Evolutionary conservation across 1,140 invertebrate species (phyloP), one percentile per base, ranked within the genome.

Genomic region (Trissolcus basalis): DNA sequence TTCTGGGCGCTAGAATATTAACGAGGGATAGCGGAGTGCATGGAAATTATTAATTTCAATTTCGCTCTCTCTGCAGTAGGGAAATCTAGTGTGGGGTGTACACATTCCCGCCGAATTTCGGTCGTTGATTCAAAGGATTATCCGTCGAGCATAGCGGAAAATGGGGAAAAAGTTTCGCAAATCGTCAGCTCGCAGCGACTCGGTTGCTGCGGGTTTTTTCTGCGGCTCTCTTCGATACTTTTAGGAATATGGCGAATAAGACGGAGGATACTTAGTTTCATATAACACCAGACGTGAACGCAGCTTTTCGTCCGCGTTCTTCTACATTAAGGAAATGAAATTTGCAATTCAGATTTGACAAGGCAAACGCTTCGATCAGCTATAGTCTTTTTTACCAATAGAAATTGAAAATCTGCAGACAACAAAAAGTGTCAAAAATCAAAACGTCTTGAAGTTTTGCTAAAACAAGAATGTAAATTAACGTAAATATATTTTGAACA

Each of bases 311-410:
- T 2, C 53, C 68, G 74, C 68, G 51, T 55, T 60, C 70, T 77
- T 53, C 68, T 68, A n/a, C 75, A 77, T 77, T 77, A 77, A 77
- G 75, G 69, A 77, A 77, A 77, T 77, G 75, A 77, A 77, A 77
- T 77, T 72, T 77, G 68, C 75, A 77, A 77, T 72, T 77, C 74
- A 77, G 63, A 77, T 77, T 77, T 72, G 68, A 69, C 75, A 69
- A 77, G 75, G 68, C 68, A 64, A 72, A 60, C 59, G 59, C 64
- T 72, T 72, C 75, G 75, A 77, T 77, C 68, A 63, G 64, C 64
- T 64, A n/a, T n/a, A 56, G 63, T 69, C 68, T 71, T 77, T 44
- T 77, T 77, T 71, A 71, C 74, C 68, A 71, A 77, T 77, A 56
- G 67, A 68, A 77, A 77, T 71, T 67, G 50, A 51, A 77, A 71